Conservation (phyloP, 2,888 invertebrate genomes). For the Pachymerium ferrugineum region DNA sequence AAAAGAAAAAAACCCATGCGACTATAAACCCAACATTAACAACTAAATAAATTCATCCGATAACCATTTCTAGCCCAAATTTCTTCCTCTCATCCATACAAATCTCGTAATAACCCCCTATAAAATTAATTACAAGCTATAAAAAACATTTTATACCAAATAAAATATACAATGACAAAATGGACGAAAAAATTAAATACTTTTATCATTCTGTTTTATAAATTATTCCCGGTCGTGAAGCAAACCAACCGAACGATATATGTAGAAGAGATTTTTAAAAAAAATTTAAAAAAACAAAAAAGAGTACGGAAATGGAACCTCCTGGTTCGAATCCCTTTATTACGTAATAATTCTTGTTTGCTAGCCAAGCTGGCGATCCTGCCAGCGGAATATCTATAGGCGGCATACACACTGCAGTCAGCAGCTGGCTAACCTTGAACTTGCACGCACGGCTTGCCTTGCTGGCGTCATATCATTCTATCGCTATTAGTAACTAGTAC, state of each 20-base stretch:
- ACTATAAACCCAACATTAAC: no score
- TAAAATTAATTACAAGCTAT: slow-evolving; percentile 1
- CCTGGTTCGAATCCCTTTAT: slow-evolving; percentile 14
- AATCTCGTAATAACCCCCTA: background rate
- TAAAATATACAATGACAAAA: background rate
- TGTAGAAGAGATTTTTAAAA: background rate
- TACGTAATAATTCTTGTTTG: slow-evolving; percentile 16
- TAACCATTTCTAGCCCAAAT: background rate
- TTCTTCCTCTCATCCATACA: background rate
- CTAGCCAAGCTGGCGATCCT: slow-evolving; percentile 12
- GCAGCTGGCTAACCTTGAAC: slow-evolving; percentile 8
- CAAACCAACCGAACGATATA: background rate
- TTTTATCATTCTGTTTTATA: background rate
- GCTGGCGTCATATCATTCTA: slow-evolving; percentile 5
- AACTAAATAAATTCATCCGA: background rate
- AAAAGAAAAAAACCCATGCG: no score
- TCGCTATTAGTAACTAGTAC: background rate
- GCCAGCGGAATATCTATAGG: slow-evolving; percentile 5
- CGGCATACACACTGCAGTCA: slow-evolving; percentile 7
- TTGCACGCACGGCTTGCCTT: slow-evolving; percentile 12
- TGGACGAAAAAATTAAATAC: background rate
- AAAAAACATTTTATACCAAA: background rate
- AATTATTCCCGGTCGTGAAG: background rate
- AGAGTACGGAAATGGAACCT: background rate
- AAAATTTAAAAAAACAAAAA: background rate